These are phyloP conservation scores for Latrodectus geometricus DNA, from an alignment of 1,140 invertebrate species.

Conservation along the genomic window DNA sequence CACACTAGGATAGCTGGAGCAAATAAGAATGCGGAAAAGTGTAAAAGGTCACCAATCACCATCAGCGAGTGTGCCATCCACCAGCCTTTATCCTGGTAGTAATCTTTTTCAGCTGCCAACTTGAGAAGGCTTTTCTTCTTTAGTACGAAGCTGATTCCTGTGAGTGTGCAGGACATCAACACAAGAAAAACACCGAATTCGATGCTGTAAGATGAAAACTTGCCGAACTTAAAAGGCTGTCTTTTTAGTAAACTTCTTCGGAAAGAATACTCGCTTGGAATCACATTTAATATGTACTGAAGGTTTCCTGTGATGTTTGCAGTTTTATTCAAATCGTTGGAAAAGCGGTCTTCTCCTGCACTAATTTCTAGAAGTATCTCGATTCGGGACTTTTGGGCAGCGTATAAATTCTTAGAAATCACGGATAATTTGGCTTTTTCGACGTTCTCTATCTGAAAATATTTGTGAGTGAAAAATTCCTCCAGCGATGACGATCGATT, in stretches of 20 bases:
- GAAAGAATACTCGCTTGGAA: neutral
- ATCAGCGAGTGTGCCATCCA: slow-evolving; percentile 34
- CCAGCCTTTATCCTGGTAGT: slow-evolving; percentile 22
- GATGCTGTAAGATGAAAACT: slow-evolving; percentile 3
- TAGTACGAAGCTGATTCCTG: slow-evolving; percentile 32
- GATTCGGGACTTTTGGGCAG: neutral
- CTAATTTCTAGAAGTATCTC: slow-evolving; percentile 3
- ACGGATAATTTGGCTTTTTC: neutral
- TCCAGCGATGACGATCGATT: too few relatives aligned
- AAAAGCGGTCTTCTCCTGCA: neutral
- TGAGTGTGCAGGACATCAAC: slow-evolving; percentile 11
- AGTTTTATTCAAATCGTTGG: neutral
- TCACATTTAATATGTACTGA: neutral
- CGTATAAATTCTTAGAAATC: neutral
- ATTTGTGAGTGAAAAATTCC: slow-evolving; percentile 8
- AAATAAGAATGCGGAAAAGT: slow-evolving; percentile 44
- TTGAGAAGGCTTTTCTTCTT: slow-evolving; percentile 23
- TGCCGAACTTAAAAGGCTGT: slow-evolving; percentile 12
- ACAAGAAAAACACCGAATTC: neutral
- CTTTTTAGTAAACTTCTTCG: neutral
- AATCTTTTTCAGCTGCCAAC: neutral
- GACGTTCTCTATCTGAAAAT: neutral
- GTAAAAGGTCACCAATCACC: slow-evolving; percentile 38
- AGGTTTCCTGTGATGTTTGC: neutral
- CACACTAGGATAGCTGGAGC: slow-evolving; percentile 36